A percentile compares a stretch with the other conserved stretches of the same genome.
These are phyloP conservation scores for Antheraea yamamai DNA, from an alignment of 2,888 invertebrate genomes.

Conservation along the genomic window DNA sequence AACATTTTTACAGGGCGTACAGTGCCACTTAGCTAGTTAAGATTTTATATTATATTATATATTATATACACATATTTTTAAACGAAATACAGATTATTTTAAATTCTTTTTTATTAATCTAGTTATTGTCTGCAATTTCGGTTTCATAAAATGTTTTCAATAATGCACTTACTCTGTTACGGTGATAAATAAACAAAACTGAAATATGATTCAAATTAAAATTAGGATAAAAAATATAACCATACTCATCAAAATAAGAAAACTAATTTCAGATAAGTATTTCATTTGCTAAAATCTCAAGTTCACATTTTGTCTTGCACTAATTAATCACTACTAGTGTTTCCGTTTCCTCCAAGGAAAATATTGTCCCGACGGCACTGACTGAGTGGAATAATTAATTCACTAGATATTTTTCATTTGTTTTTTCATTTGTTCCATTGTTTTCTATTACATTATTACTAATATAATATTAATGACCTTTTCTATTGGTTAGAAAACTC, in stretches of 20 bases:
- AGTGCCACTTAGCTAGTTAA: too few relatives aligned
- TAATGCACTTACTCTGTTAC: not conserved
- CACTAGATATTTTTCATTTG: constrained; percentile 30
- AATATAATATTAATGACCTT: too few relatives aligned
- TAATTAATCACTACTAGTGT: constrained; percentile 61
- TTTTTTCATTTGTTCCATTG: not conserved
- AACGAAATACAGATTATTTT: too few relatives aligned
- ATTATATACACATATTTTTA: too few relatives aligned
- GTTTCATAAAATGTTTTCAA: not conserved
- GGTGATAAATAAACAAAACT: not conserved
- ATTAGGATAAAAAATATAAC: not conserved
- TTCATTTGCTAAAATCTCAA: constrained; percentile 17
- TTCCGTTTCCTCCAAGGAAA: constrained; percentile 47
- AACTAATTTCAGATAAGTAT: not conserved
- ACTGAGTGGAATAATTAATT: constrained; percentile 61
- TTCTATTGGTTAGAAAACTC: too few relatives aligned
- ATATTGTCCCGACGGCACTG: constrained; percentile 43
- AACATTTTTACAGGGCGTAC: too few relatives aligned
- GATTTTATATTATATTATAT: too few relatives aligned
- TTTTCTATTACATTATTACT: not conserved
- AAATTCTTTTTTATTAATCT: too few relatives aligned
- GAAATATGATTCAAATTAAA: not conserved
- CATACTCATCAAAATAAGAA: not conserved
- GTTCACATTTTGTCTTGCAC: constrained; percentile 51
- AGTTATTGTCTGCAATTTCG: not conserved